Base-by-base conservation (phyloP, 2,113 vertebrate species). In the Nycticryphes semicollaris region DNA sequence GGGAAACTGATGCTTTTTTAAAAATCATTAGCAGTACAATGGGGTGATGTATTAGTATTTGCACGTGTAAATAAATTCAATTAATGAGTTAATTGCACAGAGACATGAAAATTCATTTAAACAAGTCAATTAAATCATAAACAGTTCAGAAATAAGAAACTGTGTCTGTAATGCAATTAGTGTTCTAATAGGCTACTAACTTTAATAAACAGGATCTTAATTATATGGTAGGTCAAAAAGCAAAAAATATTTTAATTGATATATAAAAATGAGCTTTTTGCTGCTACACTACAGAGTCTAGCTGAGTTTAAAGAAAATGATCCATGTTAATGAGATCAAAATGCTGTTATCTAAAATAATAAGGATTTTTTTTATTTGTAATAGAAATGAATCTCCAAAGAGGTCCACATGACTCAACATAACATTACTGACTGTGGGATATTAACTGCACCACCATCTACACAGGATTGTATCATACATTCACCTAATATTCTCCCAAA, bases 51-150 rank as follows among this genome's bases (percentile, higher is more conserved):
- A 87, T 96, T 89, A 91, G 47, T 94, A 96, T 96, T 94, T 93
- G 91, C 81, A 87, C 78, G 82, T 94, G 83, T 96, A 98, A 98
- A 98, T 96, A 98, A 97, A 86, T 94, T 97, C 77, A 96, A 91
- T 97, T 98, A 97, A 96, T 89, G 28, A 96, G 66, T 96, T 97
- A 97, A 98, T 97, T 98, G 94, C 93, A 94, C 16, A 93, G 87
- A 96, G 91, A 97, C 80, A 95, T 80, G 83, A 97, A 98, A 97
- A 97, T 97, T 96, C 95, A 92, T 95, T 98, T 97, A 97, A 98
- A 96, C 87, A 95, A 98, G 96, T 96, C 96, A 97, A 98, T 98
- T 97, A 98, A 97, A 97, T 95, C 91, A 97, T 96, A 97, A 97
- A 94, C 74, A 97, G 95, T 94, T 98, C 93, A 97, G 85, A 97